Evolutionary conservation across 1,140 invertebrate genomes (phyloP).

Genomic region (Macrotrachela quadricornifera): DNA sequence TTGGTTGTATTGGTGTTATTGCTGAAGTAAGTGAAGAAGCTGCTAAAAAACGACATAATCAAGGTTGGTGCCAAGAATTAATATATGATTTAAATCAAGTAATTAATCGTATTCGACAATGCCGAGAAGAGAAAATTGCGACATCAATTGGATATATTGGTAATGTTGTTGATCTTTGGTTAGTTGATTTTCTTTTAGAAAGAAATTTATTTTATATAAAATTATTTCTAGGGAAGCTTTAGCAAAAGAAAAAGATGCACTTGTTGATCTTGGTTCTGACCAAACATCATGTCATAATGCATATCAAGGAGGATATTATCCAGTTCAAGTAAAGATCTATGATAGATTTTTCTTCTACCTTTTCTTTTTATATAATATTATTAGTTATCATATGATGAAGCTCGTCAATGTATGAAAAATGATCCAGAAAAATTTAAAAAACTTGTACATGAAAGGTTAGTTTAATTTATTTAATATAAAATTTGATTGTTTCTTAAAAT

Average conservation of each 20-base stretch:
- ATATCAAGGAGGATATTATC: conserved; percentile 45
- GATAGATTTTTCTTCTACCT: not conserved
- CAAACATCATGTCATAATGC: conserved; percentile 48
- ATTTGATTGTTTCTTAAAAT: not conserved
- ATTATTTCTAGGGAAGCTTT: not conserved
- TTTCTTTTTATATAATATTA: conserved; percentile 2
- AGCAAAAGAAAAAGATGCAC: conserved; percentile 38
- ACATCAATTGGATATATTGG: conserved; percentile 44
- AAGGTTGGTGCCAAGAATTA: conserved; percentile 42
- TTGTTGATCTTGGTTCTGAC: conserved; percentile 45
- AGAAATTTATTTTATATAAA: not conserved
- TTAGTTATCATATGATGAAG: conserved; percentile 30
- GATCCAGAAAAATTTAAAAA: conserved; percentile 36
- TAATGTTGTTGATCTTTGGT: conserved; percentile 42
- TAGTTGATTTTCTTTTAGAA: not conserved
- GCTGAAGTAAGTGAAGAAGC: conserved; percentile 43
- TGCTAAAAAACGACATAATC: conserved; percentile 38
- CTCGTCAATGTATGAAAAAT: conserved; percentile 33
- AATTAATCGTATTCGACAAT: conserved; percentile 30
- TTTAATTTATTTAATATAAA: not conserved
- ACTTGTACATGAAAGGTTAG: conserved; percentile 38
- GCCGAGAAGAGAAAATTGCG: conserved; percentile 19
- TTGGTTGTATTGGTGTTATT: conserved; percentile 44
- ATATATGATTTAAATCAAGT: conserved; percentile 34
- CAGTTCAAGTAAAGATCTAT: conserved; percentile 30